Conservation (phyloP, 2,797 vertebrate genomes). For the Caiman crocodilus region DNA sequence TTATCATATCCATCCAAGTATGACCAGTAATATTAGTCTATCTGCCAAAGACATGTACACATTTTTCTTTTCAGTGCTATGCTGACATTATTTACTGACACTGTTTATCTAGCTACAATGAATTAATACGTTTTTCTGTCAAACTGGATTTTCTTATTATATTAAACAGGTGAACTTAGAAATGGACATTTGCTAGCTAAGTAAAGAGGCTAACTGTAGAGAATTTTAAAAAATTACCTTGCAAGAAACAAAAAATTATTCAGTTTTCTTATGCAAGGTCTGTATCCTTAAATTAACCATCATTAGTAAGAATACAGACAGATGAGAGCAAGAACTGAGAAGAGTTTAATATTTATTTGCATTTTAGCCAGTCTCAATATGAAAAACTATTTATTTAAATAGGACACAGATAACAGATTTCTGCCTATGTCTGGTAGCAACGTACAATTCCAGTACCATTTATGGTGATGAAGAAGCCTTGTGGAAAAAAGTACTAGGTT, state of each 20-base stretch:
- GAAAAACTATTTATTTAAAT: not conserved
- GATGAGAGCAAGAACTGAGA: not conserved
- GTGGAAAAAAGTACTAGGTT: not conserved
- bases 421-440: not conserved
- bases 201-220: not conserved
- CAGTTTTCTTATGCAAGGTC: not conserved
- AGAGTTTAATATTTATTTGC: not conserved
- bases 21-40: constrained; percentile 35
- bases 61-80: not conserved
- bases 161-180: constrained; percentile 34
- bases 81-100: constrained; percentile 42
- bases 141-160: constrained; percentile 35
- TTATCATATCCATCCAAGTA: not conserved
- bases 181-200: not conserved
- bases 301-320: not conserved
- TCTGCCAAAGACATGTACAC: not conserved
- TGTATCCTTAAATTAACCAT: not conserved
- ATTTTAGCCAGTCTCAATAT: not conserved
- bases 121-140: constrained; percentile 4
- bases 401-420: not conserved
- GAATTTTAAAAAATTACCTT: not conserved
- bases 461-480: not conserved
- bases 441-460: not conserved
- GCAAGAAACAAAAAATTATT: not conserved
- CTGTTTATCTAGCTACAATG: constrained; percentile 30